phyloP scores from a whole-genome alignment of 2,113 vertebrate species.

The Barnardius zonarius region DNA sequence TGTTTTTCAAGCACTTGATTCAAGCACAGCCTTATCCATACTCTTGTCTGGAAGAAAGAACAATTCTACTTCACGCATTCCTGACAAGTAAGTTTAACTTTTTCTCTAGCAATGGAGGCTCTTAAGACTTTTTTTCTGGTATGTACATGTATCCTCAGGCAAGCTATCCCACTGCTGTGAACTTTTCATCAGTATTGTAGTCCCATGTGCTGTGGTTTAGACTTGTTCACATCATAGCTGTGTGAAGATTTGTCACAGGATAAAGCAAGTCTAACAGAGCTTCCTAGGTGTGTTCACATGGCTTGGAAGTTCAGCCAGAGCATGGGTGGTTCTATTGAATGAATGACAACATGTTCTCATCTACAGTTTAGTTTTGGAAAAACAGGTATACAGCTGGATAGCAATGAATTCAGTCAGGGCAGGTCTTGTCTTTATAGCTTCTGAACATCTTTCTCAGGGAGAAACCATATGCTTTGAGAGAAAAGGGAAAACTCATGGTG shows the following conservation, averaged over 20 bases:
- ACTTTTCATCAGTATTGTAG: neutral
- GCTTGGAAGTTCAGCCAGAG: neutral
- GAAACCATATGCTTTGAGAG: neutral
- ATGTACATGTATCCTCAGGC: neutral
- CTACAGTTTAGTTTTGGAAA: conserved; percentile 10
- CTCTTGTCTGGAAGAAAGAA: neutral
- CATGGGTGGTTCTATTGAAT: neutral
- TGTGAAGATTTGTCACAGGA: neutral
- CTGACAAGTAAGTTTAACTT: neutral
- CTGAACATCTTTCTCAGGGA: neutral
- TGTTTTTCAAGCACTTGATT: neutral
- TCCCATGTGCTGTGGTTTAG: neutral
- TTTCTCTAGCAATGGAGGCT: neutral
- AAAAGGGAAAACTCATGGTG: neutral
- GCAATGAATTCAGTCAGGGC: neutral
- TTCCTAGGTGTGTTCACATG: neutral
- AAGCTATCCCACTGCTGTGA: neutral
- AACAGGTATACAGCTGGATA: neutral
- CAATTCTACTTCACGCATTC: neutral
- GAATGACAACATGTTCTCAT: neutral
- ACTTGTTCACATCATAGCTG: neutral
- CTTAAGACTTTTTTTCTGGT: neutral
- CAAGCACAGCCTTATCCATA: neutral
- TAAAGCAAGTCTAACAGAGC: neutral
- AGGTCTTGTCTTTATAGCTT: neutral